Percentiles rank a stretch among this genome's conserved stretches.
Evolutionary conservation across 2,797 vertebrate species (phyloP).

Genomic region (Ptychadena robeensis): DNA sequence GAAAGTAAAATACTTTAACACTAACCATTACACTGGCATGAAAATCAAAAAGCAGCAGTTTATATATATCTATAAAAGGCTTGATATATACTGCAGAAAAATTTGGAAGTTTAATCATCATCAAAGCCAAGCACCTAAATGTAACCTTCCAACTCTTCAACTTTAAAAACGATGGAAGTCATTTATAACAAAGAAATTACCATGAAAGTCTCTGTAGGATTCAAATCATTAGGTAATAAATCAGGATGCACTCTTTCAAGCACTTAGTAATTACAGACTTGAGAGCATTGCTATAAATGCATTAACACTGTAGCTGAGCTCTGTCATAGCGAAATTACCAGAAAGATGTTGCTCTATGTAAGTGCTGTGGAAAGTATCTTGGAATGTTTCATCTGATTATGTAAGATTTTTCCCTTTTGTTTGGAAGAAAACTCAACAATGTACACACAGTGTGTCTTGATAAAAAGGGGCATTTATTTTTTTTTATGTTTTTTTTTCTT

Average conservation of each 20-base stretch:
- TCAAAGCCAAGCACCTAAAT: neutral
- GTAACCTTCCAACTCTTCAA: neutral
- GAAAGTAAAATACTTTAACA: too few relatives aligned
- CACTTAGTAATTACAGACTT: conserved; percentile 29
- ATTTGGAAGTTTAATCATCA: neutral
- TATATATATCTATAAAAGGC: too few relatives aligned
- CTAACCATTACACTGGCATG: too few relatives aligned
- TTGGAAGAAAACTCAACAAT: too few relatives aligned
- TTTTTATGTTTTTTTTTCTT: too few relatives aligned
- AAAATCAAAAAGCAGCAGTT: too few relatives aligned
- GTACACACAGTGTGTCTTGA: too few relatives aligned
- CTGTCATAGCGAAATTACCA: neutral
- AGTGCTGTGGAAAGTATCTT: too few relatives aligned
- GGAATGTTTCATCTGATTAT: too few relatives aligned
- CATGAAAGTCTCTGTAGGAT: conserved; percentile 11
- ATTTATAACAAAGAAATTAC: conserved; percentile 15
- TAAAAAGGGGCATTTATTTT: too few relatives aligned
- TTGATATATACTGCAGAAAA: neutral
- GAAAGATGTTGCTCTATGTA: too few relatives aligned
- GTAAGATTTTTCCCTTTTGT: too few relatives aligned
- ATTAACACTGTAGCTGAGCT: neutral
- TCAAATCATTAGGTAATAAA: conserved; percentile 36
- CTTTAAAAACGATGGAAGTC: conserved; percentile 12
- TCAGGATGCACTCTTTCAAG: conserved; percentile 12
- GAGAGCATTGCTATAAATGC: neutral